Evolutionary conservation across 2,797 vertebrate genomes (phyloP), one percentile per base, ranked within the genome.

Genomic region (Todus mexicanus): DNA sequence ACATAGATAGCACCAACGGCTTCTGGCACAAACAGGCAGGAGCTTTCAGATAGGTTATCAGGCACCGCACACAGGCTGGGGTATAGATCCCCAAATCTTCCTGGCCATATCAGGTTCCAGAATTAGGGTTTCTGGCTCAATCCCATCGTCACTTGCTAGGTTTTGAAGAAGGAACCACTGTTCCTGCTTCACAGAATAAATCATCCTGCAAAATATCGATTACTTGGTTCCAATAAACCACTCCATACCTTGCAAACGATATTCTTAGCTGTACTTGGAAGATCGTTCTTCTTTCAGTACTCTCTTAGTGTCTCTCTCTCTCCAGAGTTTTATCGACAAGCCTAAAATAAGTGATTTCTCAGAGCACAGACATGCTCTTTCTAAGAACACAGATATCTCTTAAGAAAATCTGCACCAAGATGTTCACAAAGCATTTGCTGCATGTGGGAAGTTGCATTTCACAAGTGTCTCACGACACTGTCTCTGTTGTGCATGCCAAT

Each of bases 341-440:
- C 31, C 83, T 90, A 15, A 87, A 84, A 76, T 12, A 61, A 72
- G 60, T 10, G 42, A 93, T 81, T 91, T 85, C 76, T 87, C 89
- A 70, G 75, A 64, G 68, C 66, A 89, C 54, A 76, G 64, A 48
- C 37, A 15, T 15, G 53, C 51, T 90, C 81, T 92, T 94, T 92
- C 87, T 79, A 94, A 92, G 91, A 94, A 88, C 76, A 38, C 47
- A 33, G 59, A 13, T 82, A 95, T 88, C 86, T 76, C 65, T 70
- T 17, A 59, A 85, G 64, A 79, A 79, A 91, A 90, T 89, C 88
- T 83, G 45, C 45, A 75, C 33, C n/a, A n/a, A 69, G 74, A 61
- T 21, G 25, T 47, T 80, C 51, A 76, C 45, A 50, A 85, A 93
- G 90, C 79, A 71, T 65, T 59, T 50, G 64, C 54, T 87, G 75